Conservation (phyloP, 2,888 invertebrate genomes). For the Thalpophila matura region DNA sequence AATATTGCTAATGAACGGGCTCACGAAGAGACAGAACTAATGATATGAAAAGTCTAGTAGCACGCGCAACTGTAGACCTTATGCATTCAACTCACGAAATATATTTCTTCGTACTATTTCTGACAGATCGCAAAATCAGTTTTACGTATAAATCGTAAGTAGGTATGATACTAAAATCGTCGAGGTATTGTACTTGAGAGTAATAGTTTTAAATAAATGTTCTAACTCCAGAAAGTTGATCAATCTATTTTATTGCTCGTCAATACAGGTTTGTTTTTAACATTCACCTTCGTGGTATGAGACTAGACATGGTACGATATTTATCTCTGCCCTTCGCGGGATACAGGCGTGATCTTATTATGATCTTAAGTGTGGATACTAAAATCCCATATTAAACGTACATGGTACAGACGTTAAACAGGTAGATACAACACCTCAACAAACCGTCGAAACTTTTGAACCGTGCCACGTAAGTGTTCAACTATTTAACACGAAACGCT, state of each 20-base stretch:
- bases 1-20: constrained; percentile 14
- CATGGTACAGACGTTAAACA: background rate
- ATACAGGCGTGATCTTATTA: no score
- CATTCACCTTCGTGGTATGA: background rate
- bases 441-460: constrained; percentile 36
- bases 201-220: constrained; percentile 84
- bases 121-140: constrained; percentile 64
- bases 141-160: constrained; percentile 67
- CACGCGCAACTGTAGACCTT: constrained; percentile 4
- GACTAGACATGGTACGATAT: background rate
- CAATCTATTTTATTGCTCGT: constrained; percentile 69
- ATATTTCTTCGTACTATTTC: constrained; percentile 42
- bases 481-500: constrained; percentile 51
- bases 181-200: constrained; percentile 76
- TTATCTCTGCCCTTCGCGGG: no score
- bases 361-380: no score
- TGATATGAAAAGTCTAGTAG: constrained; percentile 57
- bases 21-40: constrained; percentile 49
- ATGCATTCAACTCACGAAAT: background rate
- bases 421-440: constrained; percentile 2
- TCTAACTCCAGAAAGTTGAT: constrained; percentile 75
- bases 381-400: no score
- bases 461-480: constrained; percentile 38
- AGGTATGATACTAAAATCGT: constrained; percentile 76
- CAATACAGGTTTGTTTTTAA: constrained; percentile 66